phyloP scores from a whole-genome alignment of 2,888 invertebrate species.

The Teleogryllus oceanicus region DNA sequence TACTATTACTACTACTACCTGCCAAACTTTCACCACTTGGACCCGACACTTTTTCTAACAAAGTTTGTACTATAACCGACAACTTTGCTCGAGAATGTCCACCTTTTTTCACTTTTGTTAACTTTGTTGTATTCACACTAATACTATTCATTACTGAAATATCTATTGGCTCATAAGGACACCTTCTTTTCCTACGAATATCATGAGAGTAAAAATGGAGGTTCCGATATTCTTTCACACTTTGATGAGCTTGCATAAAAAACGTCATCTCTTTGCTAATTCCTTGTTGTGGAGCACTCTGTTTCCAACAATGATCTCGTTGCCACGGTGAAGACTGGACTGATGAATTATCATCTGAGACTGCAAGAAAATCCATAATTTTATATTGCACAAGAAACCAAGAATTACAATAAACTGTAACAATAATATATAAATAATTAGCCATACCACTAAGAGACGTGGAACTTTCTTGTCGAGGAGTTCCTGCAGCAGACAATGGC shows the following conservation, averaged over 20 bases:
- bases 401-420: not conserved
- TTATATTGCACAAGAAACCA: not conserved
- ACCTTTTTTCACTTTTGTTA: conserved; percentile 29
- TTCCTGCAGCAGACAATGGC: conserved; percentile 64
- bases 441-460: conserved; percentile 72
- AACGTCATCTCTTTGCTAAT: conserved; percentile 65
- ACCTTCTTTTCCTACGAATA: conserved; percentile 59
- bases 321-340: conserved; percentile 89
- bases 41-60: conserved; percentile 40
- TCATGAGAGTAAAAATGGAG: conserved; percentile 43
- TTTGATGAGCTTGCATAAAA: conserved; percentile 37
- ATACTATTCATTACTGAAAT: conserved; percentile 29
- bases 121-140: conserved; percentile 28
- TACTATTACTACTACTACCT: conserved; percentile 28
- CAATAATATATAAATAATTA: conserved; percentile 25
- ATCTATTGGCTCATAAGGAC: conserved; percentile 52
- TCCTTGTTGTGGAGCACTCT: conserved; percentile 69
- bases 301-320: conserved; percentile 87
- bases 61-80: conserved; percentile 39
- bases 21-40: conserved; percentile 27
- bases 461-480: conserved; percentile 66
- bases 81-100: conserved; percentile 32
- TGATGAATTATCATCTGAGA: conserved; percentile 87
- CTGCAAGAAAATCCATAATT: conserved; percentile 47
- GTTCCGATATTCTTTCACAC: conserved; percentile 35